These are phyloP conservation scores for Pseudochromis fuscus DNA, from an alignment of 2,797 vertebrate genomes.

Conservation along the genomic window DNA sequence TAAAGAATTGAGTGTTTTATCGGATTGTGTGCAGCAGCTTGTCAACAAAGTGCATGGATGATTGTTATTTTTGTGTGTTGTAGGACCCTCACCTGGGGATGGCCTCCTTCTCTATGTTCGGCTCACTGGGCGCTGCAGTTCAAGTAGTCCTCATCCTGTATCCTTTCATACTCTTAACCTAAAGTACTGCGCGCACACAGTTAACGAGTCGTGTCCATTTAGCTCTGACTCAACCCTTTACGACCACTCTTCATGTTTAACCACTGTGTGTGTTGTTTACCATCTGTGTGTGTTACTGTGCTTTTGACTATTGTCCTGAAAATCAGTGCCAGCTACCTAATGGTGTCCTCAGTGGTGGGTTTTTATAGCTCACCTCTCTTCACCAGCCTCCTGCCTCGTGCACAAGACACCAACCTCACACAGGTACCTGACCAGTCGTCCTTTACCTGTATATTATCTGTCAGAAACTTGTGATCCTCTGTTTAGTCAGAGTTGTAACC, in stretches of 20 bases:
- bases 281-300: neutral
- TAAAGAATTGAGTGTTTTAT: neutral
- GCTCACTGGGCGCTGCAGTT: constrained; percentile 94
- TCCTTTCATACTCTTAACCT: constrained; percentile 82
- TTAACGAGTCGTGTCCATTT: constrained; percentile 1
- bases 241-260: constrained; percentile 8
- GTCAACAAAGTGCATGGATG: neutral
- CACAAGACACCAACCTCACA: constrained; percentile 93
- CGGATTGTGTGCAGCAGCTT: neutral
- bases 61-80: constrained; percentile 24
- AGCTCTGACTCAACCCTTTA: constrained; percentile 20
- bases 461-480: neutral
- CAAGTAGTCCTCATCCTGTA: constrained; percentile 98
- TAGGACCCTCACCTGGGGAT: constrained; percentile 92
- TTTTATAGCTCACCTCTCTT: constrained; percentile 97
- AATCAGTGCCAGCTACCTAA: constrained; percentile 88
- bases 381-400: constrained; percentile 88
- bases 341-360: constrained; percentile 95
- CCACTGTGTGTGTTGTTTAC: constrained; percentile 16
- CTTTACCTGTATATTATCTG: neutral
- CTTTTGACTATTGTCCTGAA: constrained; percentile 64
- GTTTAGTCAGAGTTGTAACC: neutral
- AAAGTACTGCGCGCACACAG: neutral
- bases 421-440: constrained; percentile 84
- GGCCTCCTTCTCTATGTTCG: constrained; percentile 96